Conservation (phyloP, 2,797 vertebrate genomes). For the Telmatherina bonti region DNA sequence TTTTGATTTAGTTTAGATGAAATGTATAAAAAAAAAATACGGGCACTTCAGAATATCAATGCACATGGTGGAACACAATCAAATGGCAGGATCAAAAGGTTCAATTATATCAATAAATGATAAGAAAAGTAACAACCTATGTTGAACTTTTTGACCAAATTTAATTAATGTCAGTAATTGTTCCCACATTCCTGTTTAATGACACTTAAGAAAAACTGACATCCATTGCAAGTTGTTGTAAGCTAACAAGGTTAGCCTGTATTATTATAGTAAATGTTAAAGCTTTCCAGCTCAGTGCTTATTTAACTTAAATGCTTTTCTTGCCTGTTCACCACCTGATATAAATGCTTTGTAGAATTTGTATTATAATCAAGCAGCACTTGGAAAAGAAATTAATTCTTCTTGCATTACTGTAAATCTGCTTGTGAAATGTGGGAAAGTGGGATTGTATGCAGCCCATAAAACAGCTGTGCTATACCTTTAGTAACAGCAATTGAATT, state of each 20-base stretch:
- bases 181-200: conserved; percentile 13
- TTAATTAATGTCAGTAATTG: background rate
- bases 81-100: conserved; percentile 37
- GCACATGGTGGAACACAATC: conserved; percentile 74
- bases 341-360: conserved; percentile 21
- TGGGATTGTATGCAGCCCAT: background rate
- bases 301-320: conserved; percentile 2
- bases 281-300: background rate
- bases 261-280: background rate
- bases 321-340: background rate
- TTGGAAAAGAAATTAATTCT: background rate
- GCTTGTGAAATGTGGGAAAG: background rate
- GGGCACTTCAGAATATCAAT: conserved; percentile 73
- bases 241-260: background rate
- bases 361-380: conserved; percentile 1
- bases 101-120: conserved; percentile 10
- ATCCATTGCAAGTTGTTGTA: conserved; percentile 20
- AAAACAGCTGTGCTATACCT: background rate
- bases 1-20: conserved; percentile 29
- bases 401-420: conserved; percentile 3
- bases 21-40: conserved; percentile 46
- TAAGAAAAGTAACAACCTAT: conserved; percentile 6
- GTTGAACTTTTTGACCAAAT: background rate
- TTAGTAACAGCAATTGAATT: background rate
- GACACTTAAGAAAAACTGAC: background rate